These are phyloP conservation scores for Hephaestus fuliginosus DNA, from an alignment of 2,797 vertebrate species.

Conservation along the genomic window DNA sequence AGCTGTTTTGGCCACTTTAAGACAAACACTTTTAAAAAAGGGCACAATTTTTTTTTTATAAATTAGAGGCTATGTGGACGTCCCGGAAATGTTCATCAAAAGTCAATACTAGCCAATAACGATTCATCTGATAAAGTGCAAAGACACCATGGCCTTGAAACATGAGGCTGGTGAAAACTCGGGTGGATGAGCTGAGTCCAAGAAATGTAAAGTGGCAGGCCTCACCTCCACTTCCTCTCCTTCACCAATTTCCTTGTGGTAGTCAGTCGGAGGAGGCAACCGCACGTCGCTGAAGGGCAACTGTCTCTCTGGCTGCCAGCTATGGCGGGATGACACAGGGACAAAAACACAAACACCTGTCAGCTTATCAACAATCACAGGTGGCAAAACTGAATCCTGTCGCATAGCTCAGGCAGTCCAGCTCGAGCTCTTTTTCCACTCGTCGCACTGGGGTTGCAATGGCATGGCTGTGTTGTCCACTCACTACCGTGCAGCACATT, in stretches of 20 bases:
- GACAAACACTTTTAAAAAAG: background rate
- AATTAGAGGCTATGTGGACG: background rate
- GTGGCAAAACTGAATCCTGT: background rate
- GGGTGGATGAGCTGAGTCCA: slow-evolving; percentile 1
- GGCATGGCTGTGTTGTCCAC: background rate
- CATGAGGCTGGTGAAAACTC: background rate
- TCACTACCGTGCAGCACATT: background rate
- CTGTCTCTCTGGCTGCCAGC: slow-evolving; percentile 95
- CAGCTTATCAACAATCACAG: slow-evolving; percentile 20
- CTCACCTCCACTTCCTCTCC: slow-evolving; percentile 95
- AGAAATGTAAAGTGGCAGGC: background rate
- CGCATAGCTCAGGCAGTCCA: background rate
- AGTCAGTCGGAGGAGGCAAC: slow-evolving; percentile 91
- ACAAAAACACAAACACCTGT: slow-evolving; percentile 36
- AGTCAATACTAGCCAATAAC: background rate
- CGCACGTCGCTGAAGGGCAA: slow-evolving; percentile 94
- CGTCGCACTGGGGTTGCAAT: background rate
- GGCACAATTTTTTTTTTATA: background rate
- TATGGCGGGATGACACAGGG: slow-evolving; percentile 56
- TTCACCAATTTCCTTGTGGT: slow-evolving; percentile 92
- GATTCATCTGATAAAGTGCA: background rate
- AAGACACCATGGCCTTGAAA: slow-evolving; percentile 4
- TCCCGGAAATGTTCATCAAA: background rate
- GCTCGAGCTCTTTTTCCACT: background rate
- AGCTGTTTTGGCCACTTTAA: background rate